Base-by-base conservation (phyloP, 2,113 vertebrate genomes). In the Neopipo cinnamomea region DNA sequence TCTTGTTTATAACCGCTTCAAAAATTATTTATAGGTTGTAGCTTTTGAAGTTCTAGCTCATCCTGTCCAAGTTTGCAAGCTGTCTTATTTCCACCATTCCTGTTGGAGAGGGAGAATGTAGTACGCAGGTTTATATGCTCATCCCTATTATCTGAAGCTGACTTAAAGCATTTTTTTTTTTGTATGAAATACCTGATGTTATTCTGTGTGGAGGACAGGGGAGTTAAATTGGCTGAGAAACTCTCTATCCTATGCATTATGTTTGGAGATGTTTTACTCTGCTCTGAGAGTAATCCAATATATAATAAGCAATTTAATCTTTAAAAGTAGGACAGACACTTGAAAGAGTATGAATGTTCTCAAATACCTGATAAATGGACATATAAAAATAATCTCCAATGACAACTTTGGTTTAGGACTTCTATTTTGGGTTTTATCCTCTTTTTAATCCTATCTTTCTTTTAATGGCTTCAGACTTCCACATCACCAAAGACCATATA, bases 161-260 rank as follows among this genome's bases (percentile, higher is more conserved):
- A 84, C 73, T 63, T 5, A 22, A 75, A 75, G 8, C 52, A 22
- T n/a, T 52, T 52, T 25, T 6, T 72, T 62, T 24, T 75, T 83
- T n/a, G 0, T 41, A 11, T 65, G 7, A 66, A 77, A 47, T 56
- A 49, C 10, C 21, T 62, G 47, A 41, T 87, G 3, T n/a, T 84
- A 4, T 70, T 63, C 9, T 63, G 20, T 73, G 0, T 21, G 68
- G 23, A 3, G 1, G 0, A 42, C 30, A 39, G 9, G 6, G 15
- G 5, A 33, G 19, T 62, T 74, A 90, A 84, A 16, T 16, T 47
- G 24, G 33, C 28, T 42, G 11, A 61, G 28, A 77, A 85, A 47
- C 5, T 67, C 19, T 61, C 61, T 21, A 53, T 74, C 11, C 8
- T 0, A 0, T 74, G n/a, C 4, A 3, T 53, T 74, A 6, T 27